Base-by-base conservation (phyloP, 2,888 invertebrate genomes). In the Ormia ochracea region DNA sequence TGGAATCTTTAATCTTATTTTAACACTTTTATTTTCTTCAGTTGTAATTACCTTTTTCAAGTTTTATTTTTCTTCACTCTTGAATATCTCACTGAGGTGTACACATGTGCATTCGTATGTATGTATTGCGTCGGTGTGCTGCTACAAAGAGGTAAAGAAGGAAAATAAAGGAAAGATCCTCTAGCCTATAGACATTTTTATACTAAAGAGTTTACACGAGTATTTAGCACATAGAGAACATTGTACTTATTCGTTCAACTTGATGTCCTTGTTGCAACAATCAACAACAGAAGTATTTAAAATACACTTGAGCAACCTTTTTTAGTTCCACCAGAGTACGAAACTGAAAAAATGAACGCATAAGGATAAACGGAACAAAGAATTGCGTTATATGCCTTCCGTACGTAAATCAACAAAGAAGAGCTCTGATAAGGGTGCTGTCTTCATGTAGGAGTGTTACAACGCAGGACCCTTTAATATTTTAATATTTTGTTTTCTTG, bases 121-220 rank as follows among this genome's bases (percentile, higher is more conserved):
- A 28, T 68, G 45, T 61, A 61, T 76, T 28, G 1, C 38, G 54
- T 48, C 68, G 45, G 54, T 54, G 5, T 14, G 10, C 6, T n/a
- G n/a, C n/a, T n/a, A 31, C n/a, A 28, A n/a, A 68, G 17, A 52
- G 54, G 17, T 10, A 4, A 61, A 33, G 17, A 59, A 56, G 26
- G n/a, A 31, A 45, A 48, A 36, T 12, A 23, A 23, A 7, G 19
- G 66, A 59, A 19, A 74, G 75, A 72, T 48, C 31, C 54, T 72
- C 14, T 54, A 33, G 66, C 70, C 79, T 72, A 12, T 66, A 80
- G 79, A 61, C 75, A 75, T 72, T 75, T 72, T 80, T 36, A 41
- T 45, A 72, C 59, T 72, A 75, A 75, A 75, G 72, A 75, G 72
- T 80, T 80, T 72, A 68, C 56, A 6, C 26, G 9, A 41, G 41